Evolutionary conservation across 1,140 invertebrate species (phyloP), one percentile per base, ranked within the genome.

Genomic region (Lucilia cuprina): DNA sequence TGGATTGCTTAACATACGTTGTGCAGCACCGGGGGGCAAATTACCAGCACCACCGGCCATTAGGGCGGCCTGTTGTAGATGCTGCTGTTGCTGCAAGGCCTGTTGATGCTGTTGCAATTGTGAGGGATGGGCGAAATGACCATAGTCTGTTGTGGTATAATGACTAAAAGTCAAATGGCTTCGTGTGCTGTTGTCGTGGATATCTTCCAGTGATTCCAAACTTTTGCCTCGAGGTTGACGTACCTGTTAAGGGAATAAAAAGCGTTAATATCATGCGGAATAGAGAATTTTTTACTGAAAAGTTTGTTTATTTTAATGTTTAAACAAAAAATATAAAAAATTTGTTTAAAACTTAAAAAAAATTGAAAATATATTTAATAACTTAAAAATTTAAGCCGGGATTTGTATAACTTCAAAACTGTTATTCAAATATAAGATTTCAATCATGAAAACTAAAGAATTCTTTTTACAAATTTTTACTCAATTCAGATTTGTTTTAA

Each of bases 151-250:
- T 86, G 89, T 90, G 50, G 89, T 91, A 82, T 91, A 91, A 86
- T 91, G 89, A 86, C 89, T 91, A 86, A 94, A 94, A 65, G 94
- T 95, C 85, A 92, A 92, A 89, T 94, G 94, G 88, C 88, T 90
- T 84, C 90, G 87, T 78, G 93, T 94, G 50, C 92, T 92, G 83
- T 94, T 91, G 86, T 94, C 93, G 77, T 92, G 93, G 55, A 93
- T 93, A 87, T 95, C 95, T 89, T 96, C 96, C 83, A 96, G 91
- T 86, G 95, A 96, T 91, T 96, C 96, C 82, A 96, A 92, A n/a
- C 96, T 96, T 92, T 96, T 96, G 74, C 96, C 96, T 85, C 94
- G 92, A n/a, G 93, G 94, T 86, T 94, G 94, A 88, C 95, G 93
- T 85, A 95, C 89, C 89, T 91, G 84, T 80, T 60, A 19, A 70